Conservation (phyloP, 2,888 invertebrate species). For the Tipula helvola region DNA sequence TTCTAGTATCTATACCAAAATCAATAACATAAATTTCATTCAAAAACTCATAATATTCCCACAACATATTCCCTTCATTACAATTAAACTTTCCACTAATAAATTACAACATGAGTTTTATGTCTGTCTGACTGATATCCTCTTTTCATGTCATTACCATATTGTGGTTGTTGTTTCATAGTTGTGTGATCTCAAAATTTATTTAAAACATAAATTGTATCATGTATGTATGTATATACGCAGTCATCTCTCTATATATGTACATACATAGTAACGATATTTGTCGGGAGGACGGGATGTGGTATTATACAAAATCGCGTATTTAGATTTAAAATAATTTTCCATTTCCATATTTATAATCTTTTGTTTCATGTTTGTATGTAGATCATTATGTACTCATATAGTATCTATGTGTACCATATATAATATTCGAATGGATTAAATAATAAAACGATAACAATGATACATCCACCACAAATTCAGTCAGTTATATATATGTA, state of each 20-base stretch:
- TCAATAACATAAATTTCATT: background rate
- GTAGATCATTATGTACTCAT: too few relatives aligned
- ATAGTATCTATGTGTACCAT: too few relatives aligned
- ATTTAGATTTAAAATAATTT: background rate
- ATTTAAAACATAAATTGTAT: background rate
- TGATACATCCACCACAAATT: background rate
- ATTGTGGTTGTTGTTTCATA: background rate
- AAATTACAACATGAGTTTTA: background rate
- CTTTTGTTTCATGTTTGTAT: background rate
- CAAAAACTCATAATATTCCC: background rate
- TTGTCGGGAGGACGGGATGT: background rate
- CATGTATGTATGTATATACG: background rate
- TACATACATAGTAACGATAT: background rate
- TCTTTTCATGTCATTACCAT: background rate
- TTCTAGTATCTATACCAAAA: background rate
- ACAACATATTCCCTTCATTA: background rate
- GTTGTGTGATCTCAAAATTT: background rate
- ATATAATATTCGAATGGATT: background rate
- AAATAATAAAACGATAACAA: background rate
- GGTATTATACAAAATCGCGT: background rate
- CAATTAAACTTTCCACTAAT: background rate
- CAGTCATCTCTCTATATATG: background rate
- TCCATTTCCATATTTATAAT: background rate
- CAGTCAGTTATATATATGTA: background rate
- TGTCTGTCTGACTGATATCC: slow-evolving; percentile 4